Percentiles rank a stretch among this genome's conserved stretches.
These are phyloP conservation scores for Drosophila heteroneura DNA, from an alignment of 2,888 invertebrate genomes.

Conservation along the genomic window DNA sequence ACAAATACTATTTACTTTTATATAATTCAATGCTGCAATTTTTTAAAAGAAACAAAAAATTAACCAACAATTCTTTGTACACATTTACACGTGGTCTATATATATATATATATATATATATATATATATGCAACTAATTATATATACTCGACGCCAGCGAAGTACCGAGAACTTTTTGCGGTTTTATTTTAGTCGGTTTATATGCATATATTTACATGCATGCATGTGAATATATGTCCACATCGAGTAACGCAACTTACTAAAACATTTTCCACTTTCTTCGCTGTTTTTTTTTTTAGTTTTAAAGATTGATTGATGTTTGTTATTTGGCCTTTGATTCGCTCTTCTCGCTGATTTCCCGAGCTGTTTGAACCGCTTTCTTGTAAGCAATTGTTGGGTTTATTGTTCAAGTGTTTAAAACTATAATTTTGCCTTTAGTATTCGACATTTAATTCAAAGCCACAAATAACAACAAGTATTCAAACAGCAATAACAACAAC, in stretches of 20 bases:
- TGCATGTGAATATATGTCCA: not conserved
- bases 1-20: not conserved
- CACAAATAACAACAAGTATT: constrained; percentile 1
- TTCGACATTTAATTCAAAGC: constrained; percentile 24
- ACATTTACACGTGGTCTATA: constrained; percentile 13
- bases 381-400: constrained; percentile 5
- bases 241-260: constrained; percentile 20
- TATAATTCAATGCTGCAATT: constrained; percentile 1
- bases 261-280: constrained; percentile 30
- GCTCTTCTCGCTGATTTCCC: constrained; percentile 1
- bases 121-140: constrained; percentile 9
- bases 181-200: constrained; percentile 3
- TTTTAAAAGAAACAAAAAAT: not conserved
- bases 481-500: not conserved
- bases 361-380: constrained; percentile 17
- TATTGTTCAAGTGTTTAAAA: constrained; percentile 9
- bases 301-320: not conserved
- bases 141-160: constrained; percentile 4
- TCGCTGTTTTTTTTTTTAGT: not conserved
- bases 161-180: constrained; percentile 4
- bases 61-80: not conserved
- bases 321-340: not conserved
- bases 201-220: not conserved
- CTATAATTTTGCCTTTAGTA: constrained; percentile 34
- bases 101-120: not conserved